These are phyloP conservation scores for Alethe castanea DNA, from an alignment of 2,113 vertebrate genomes.

Conservation along the genomic window DNA sequence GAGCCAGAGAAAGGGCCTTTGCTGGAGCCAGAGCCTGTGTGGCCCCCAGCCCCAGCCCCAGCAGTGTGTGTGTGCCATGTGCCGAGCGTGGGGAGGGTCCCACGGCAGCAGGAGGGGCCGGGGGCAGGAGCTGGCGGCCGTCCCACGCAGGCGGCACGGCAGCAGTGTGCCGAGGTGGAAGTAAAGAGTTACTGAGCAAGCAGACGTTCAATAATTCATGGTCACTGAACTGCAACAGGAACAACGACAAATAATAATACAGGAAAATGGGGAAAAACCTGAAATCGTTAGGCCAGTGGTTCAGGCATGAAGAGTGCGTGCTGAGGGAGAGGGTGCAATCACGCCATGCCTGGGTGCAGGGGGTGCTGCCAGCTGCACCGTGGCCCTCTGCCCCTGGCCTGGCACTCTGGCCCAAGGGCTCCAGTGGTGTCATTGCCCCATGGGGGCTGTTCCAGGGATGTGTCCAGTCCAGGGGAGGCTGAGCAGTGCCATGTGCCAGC, in stretches of 20 bases:
- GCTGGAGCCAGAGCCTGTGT: accelerated
- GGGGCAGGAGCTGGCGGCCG: not conserved
- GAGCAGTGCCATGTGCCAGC: not conserved
- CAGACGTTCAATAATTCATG: slow-evolving; percentile 58
- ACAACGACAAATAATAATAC: slow-evolving; percentile 49
- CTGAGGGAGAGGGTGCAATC: not conserved
- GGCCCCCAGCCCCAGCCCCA: accelerated
- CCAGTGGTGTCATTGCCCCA: accelerated
- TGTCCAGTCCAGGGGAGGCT: not conserved
- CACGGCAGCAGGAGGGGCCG: not conserved
- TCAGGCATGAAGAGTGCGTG: not conserved
- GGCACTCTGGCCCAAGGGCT: accelerated
- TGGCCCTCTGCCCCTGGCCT: not conserved
- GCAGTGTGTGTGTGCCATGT: accelerated
- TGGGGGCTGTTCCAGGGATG: accelerated
- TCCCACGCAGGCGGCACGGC: not conserved
- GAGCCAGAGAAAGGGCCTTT: not conserved
- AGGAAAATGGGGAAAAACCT: slow-evolving; percentile 44
- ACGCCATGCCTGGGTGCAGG: not conserved
- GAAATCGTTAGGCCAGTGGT: slow-evolving; percentile 32
- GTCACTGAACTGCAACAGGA: slow-evolving; percentile 58
- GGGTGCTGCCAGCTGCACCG: not conserved
- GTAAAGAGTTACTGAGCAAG: slow-evolving; percentile 45
- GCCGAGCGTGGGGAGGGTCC: accelerated
- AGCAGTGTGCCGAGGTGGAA: slow-evolving; percentile 40